Evolutionary conservation across 2,888 invertebrate species (phyloP).

Genomic region (Leptinotarsa peninsularis): DNA sequence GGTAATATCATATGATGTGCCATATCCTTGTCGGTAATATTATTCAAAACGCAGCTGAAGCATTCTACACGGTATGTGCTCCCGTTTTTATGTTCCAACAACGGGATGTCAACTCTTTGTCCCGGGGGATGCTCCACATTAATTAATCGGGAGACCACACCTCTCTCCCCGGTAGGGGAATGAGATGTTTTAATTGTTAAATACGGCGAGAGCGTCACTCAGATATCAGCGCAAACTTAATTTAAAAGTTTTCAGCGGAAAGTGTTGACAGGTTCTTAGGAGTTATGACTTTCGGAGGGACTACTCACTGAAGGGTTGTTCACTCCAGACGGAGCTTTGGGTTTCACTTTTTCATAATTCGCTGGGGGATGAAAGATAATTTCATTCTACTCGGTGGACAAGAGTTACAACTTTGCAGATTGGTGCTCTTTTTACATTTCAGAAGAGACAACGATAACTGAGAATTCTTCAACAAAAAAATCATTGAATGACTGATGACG

Average conservation of each 20-base stretch:
- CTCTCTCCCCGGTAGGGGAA: constrained; percentile 25
- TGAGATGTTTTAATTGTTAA: constrained; percentile 56
- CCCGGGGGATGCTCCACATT: constrained; percentile 41
- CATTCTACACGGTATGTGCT: constrained; percentile 31
- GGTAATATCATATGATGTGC: constrained; percentile 23
- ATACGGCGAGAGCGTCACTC: constrained; percentile 57
- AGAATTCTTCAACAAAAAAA: too few species aligned
- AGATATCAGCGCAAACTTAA: constrained; percentile 53
- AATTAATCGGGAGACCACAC: constrained; percentile 44
- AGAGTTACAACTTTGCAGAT: background rate
- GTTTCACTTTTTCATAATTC: constrained; percentile 2
- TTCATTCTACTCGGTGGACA: background rate
- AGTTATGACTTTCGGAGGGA: constrained; percentile 45
- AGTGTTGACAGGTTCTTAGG: constrained; percentile 42
- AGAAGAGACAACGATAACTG: too few species aligned
- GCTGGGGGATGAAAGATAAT: background rate
- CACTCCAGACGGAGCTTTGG: background rate
- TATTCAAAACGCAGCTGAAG: constrained; percentile 23
- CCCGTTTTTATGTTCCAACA: constrained; percentile 33
- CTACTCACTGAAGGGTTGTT: constrained; percentile 8
- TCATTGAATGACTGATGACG: too few species aligned
- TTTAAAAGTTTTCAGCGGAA: constrained; percentile 54
- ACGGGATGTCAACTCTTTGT: constrained; percentile 42
- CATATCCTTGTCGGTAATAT: constrained; percentile 23
- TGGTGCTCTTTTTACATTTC: background rate